phyloP scores from a whole-genome alignment of 2,113 vertebrate species.

The Lampris megalopsis region DNA sequence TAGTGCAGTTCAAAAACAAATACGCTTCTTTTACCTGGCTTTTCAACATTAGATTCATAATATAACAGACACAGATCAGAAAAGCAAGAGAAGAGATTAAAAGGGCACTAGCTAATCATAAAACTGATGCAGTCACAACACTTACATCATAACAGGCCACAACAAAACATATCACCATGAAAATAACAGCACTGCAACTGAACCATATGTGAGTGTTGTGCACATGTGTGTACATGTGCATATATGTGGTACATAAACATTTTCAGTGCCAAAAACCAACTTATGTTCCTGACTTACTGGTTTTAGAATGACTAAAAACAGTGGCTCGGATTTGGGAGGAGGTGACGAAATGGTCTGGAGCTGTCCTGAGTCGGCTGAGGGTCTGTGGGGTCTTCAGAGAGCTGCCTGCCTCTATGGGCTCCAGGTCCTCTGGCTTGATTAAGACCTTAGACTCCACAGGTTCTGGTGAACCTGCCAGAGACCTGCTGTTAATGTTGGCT shows the following conservation, averaged over 20 bases:
- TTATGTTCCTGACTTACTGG: constrained; percentile 75
- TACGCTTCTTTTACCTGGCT: no score
- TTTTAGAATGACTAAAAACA: constrained; percentile 56
- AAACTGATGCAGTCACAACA: background rate
- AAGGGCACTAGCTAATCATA: background rate
- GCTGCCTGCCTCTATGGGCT: constrained; percentile 74
- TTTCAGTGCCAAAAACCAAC: no score
- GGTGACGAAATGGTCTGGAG: constrained; percentile 78
- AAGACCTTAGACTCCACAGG: constrained; percentile 43
- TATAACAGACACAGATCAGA: no score
- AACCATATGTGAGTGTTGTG: background rate
- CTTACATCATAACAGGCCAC: background rate
- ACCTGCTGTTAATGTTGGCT: constrained; percentile 32
- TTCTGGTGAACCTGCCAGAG: background rate
- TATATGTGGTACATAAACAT: background rate
- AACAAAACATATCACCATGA: background rate
- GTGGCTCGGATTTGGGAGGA: constrained; percentile 81
- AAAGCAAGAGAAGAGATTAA: no score
- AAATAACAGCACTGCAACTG: background rate
- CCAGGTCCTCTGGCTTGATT: constrained; percentile 77
- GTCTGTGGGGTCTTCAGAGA: constrained; percentile 74
- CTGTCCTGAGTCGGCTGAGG: constrained; percentile 62
- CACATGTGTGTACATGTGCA: background rate
- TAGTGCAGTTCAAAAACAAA: no score
- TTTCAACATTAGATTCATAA: no score